Percentiles rank a stretch among this genome's conserved stretches.
Conservation (phyloP, 2,797 vertebrate genomes). For the Platalea minor region DNA sequence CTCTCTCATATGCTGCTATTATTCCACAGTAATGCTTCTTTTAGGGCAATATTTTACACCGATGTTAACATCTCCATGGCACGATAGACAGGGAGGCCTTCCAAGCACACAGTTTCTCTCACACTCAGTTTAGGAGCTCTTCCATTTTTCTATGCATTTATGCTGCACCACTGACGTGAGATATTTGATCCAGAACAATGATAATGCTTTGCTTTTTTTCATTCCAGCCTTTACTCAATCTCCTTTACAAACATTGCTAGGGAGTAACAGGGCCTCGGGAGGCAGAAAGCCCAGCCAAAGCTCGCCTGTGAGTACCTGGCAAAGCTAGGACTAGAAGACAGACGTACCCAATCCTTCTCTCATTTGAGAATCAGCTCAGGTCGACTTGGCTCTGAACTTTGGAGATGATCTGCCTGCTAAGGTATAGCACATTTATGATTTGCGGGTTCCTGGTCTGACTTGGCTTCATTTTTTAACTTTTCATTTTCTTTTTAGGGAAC, state of each 20-base stretch:
- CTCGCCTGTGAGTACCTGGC: background rate
- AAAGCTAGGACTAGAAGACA: background rate
- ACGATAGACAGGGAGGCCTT: background rate
- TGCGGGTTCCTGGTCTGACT: background rate
- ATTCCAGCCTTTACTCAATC: background rate
- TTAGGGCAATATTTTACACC: slow-evolving; percentile 11
- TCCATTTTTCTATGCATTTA: slow-evolving; percentile 12
- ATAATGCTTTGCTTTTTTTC: background rate
- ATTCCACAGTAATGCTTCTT: slow-evolving; percentile 23
- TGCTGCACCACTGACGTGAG: background rate
- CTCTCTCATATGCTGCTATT: background rate
- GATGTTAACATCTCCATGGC: background rate
- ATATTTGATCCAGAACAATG: background rate
- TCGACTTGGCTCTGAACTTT: slow-evolving; percentile 10
- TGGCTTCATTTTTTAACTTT: slow-evolving; percentile 68
- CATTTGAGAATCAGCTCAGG: slow-evolving; percentile 40
- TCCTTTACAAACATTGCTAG: background rate
- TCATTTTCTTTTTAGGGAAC: slow-evolving; percentile 52
- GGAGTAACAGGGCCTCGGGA: background rate
- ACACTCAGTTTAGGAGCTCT: background rate
- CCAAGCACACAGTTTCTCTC: background rate
- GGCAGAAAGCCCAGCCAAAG: background rate
- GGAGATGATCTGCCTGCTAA: slow-evolving; percentile 46
- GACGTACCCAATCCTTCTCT: background rate
- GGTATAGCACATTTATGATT: slow-evolving; percentile 39